Base-by-base conservation (phyloP, 2,113 vertebrate species). In the Elachura formosa region DNA sequence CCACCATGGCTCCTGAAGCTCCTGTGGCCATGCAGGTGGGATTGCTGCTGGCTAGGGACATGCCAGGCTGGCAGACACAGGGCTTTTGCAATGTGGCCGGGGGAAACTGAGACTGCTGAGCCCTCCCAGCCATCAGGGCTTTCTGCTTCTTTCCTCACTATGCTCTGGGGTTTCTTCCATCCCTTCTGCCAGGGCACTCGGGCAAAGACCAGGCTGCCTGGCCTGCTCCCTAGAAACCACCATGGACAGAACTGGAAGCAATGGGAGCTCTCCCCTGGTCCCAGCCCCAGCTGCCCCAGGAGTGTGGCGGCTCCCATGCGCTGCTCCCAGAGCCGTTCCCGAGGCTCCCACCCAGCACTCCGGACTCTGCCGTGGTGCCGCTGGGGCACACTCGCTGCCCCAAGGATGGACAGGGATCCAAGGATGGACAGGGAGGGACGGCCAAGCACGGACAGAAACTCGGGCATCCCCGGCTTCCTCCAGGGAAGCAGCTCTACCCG, bases 61-160 rank as follows among this genome's bases (percentile, higher is more conserved):
- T 10, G 55, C 49, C 51, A 8, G 56, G 51, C 29, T 6, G 14
- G 43, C 41, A 21, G 51, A 31, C 31, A 23, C 0, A 0, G 45
- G 25, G 80, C 43, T 85, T 31, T 16, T 5, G 20, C 1, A 18
- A 33, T 9, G 34, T 2, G 74, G 24, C 33, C 0, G 3, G 21
- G 31, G 55, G 76, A 82, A 78, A 66, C 55, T 2, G 76, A 83
- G 73, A 76, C 40, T 41, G 63, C 41, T 0, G 18, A 72, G 54
- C 68, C 26, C 79, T 38, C 45, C 34, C 72, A 21, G 75, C 19
- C 10, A 14, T 20, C 38, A 34, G 14, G 10, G 43, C 59, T 38
- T 62, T 25, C 26, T 0, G 0, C 40, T 14, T 49, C 31, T 28
- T 48, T n/a, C 33, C 25, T 36, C 7, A 0, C 6, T 1, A 12